phyloP scores from a whole-genome alignment of 2,888 invertebrate genomes.

The Sympetrum striolatum region DNA sequence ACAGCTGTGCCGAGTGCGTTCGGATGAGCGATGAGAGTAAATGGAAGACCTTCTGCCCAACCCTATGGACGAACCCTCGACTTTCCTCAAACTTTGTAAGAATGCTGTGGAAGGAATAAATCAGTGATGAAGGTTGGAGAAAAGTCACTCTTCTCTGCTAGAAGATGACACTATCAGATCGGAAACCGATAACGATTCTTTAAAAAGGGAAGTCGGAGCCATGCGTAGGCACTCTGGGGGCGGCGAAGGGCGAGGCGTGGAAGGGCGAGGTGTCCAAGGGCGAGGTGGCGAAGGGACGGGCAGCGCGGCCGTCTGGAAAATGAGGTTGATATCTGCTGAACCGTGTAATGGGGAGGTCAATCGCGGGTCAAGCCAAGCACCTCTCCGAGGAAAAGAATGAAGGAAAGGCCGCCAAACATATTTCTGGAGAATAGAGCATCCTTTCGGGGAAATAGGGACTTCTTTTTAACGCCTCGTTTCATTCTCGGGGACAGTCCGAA shows the following conservation, averaged over 20 bases:
- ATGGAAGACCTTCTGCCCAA: too few species aligned
- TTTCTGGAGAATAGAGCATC: too few species aligned
- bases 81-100: background rate
- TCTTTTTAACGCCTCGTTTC: too few species aligned
- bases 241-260: background rate
- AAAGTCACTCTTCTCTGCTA: background rate
- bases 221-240: background rate
- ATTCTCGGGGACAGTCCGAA: too few species aligned
- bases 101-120: background rate
- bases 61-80: too few species aligned
- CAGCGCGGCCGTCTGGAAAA: conserved; percentile 65
- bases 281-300: background rate
- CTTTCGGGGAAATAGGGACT: too few species aligned
- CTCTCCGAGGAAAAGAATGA: too few species aligned
- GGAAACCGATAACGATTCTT: background rate
- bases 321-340: conserved; percentile 63
- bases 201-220: background rate
- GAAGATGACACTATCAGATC: background rate
- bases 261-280: background rate
- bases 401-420: too few species aligned
- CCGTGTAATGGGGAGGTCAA: conserved; percentile 59
- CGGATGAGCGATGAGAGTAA: too few species aligned
- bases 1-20: too few species aligned
- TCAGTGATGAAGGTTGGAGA: background rate
- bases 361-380: background rate